Evolutionary conservation across 2,797 vertebrate species (phyloP).

Genomic region (Luscinia luscinia): DNA sequence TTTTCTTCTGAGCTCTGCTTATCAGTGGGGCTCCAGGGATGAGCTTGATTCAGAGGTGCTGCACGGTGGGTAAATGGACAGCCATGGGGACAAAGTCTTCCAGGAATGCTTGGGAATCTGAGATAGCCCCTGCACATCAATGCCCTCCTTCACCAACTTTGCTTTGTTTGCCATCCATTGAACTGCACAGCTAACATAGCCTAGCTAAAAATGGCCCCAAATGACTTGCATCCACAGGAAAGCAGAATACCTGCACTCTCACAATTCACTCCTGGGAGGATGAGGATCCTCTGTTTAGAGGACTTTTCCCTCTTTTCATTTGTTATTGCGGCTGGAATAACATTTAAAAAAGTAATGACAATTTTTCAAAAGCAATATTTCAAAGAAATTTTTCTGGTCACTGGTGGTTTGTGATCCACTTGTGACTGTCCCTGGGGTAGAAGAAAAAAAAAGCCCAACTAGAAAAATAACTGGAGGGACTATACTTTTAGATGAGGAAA

Average conservation of each 20-base stretch:
- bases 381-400: conserved; percentile 28
- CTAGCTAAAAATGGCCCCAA: neutral
- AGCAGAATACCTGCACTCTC: neutral
- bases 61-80: conserved; percentile 7
- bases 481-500: neutral
- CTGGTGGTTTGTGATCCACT: conserved; percentile 28
- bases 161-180: neutral
- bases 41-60: neutral
- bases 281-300: neutral
- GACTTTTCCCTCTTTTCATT: neutral
- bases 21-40: conserved; percentile 55
- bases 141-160: neutral
- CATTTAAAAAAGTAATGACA: neutral
- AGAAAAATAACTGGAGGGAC: neutral
- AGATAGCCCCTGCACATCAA: neutral
- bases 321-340: conserved; percentile 19
- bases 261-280: neutral
- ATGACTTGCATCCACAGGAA: neutral
- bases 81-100: neutral
- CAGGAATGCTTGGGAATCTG: neutral
- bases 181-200: neutral
- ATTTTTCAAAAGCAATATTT: conserved; percentile 17
- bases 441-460: neutral
- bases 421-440: neutral
- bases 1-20: conserved; percentile 59